Base-by-base conservation (phyloP, 1,140 invertebrate genomes). In the Diuraphis noxia region DNA sequence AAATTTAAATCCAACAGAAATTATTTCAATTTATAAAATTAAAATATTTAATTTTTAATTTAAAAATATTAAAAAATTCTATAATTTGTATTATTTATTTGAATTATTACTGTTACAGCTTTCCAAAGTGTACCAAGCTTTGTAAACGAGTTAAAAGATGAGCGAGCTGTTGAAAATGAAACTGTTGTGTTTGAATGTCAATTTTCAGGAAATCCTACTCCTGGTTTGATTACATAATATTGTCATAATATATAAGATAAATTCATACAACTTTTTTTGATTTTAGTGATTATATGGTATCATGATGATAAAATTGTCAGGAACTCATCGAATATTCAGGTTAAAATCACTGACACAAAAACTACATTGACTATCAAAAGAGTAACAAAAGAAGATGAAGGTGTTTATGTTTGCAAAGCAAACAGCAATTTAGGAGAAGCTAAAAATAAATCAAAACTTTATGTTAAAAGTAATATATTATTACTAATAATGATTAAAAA, bases 331-430 rank as follows among this genome's bases (percentile, higher is more conserved):
- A 96, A 96, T 93, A 94, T 96, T 25, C 95, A 96, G 93, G 95
- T 98, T 92, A 95, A 95, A 93, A 96, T 97, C 93, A 95, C 96
- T 93, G 96, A 97, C 91, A 96, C 96, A 89, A 96, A 95, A 93
- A 96, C 97, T 5, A 95, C 95, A 34, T 95, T 97, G 91, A 96
- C 95, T 34, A 96, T 98, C 92, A 94, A 95, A 79, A 95, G 95
- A 93, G 96, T 95, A 0, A 95, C 94, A 6, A 95, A 96, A 92
- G 95, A 96, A 84, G 95, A 97, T 93, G 96, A 96, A 92, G 98
- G 98, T 72, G 95, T 95, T 52, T 99, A 99, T 93, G 96, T 96
- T 92, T 99, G 98, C 93, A 97, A 97, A 94, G 96, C 97, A 38
- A 96, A 96, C 17, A 98, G 97, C 93, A 96, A 97, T 93, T 96